phyloP scores from a whole-genome alignment of 2,797 vertebrate genomes.

The Squalus acanthias region DNA sequence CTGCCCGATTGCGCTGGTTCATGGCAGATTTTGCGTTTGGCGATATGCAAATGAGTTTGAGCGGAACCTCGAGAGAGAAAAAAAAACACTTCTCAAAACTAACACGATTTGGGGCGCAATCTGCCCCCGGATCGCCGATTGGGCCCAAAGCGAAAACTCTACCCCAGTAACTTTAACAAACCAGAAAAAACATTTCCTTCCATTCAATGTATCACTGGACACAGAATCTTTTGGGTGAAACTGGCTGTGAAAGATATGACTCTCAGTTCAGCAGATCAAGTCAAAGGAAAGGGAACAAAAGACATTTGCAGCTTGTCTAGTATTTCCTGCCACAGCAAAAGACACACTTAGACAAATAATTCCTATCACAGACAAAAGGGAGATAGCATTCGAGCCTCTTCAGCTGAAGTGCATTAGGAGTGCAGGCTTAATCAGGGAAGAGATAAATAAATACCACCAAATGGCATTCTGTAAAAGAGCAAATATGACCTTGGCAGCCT shows the following conservation, averaged over 20 bases:
- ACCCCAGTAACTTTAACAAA: neutral
- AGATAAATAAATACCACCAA: neutral
- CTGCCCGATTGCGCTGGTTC: neutral
- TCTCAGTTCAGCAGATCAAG: neutral
- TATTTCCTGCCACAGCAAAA: neutral
- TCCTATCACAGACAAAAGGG: neutral
- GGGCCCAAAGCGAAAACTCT: neutral
- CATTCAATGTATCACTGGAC: neutral
- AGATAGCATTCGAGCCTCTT: neutral
- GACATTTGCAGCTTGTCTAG: neutral
- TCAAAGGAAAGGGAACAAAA: neutral
- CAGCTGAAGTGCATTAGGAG: constrained; percentile 17
- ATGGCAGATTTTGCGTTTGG: neutral
- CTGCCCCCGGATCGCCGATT: neutral
- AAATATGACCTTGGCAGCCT: constrained; percentile 5
- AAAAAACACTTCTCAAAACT: neutral
- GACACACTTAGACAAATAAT: constrained; percentile 8
- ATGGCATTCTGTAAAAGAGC: too few species aligned
- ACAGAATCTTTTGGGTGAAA: neutral
- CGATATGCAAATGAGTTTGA: neutral
- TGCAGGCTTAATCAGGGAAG: constrained; percentile 3
- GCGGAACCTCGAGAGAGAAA: neutral
- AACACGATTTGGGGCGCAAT: neutral
- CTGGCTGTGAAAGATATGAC: neutral
- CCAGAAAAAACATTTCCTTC: neutral